Conservation (phyloP, 2,888 invertebrate genomes). For the Ochropleura plecta region DNA sequence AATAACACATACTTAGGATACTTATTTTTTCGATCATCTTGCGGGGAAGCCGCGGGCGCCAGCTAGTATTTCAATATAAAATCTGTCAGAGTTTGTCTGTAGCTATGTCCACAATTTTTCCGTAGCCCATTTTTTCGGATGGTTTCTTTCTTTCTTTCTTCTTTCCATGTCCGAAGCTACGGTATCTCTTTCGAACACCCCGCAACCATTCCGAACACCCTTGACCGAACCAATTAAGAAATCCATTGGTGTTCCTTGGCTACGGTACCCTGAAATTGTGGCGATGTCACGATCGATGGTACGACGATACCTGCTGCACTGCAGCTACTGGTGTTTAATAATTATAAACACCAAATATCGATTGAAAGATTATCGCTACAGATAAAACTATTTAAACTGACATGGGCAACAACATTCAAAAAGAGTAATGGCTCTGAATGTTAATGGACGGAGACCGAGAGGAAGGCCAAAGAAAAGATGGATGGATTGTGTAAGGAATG, state of each 20-base stretch:
- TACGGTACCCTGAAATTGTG: neutral
- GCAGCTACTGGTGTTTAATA: conserved; percentile 18
- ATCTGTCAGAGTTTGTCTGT: neutral
- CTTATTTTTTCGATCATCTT: too few species aligned
- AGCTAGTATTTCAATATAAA: neutral
- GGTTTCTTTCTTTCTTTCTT: too few species aligned
- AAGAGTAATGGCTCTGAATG: too few species aligned
- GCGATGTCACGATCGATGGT: conserved; percentile 27
- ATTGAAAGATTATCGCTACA: conserved; percentile 10
- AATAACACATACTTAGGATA: too few species aligned
- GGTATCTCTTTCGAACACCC: neutral
- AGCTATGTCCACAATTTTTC: neutral
- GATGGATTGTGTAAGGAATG: too few species aligned
- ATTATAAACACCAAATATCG: conserved; percentile 6
- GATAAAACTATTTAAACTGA: neutral
- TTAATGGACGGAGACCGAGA: too few species aligned
- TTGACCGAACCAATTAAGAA: neutral
- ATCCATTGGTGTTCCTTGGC: neutral
- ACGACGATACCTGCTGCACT: conserved; percentile 28
- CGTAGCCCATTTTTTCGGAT: too few species aligned
- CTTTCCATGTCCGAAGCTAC: too few species aligned
- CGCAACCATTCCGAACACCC: neutral
- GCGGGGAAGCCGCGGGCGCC: too few species aligned
- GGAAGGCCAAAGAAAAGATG: too few species aligned
- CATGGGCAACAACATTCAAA: too few species aligned